Conservation (phyloP, 2,797 vertebrate genomes). For the Ptychobarbus kaznakovi region DNA sequence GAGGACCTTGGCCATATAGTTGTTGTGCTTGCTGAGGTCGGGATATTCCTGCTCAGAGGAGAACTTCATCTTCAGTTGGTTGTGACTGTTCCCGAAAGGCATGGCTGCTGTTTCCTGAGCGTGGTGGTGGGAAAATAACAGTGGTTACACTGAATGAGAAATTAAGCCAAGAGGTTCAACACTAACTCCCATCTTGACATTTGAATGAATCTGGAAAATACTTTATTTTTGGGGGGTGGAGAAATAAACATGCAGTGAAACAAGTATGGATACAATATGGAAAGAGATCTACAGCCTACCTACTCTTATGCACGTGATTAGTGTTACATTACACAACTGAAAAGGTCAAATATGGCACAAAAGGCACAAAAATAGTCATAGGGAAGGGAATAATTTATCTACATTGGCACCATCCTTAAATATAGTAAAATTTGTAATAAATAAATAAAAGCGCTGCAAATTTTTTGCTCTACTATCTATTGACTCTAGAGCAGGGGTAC, state of each 20-base stretch:
- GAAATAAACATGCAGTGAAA: background rate
- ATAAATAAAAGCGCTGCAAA: background rate
- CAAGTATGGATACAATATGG: no score
- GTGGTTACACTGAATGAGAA: constrained; percentile 28
- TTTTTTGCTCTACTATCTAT: background rate
- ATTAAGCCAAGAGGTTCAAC: background rate
- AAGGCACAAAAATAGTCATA: background rate
- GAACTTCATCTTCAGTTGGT: constrained; percentile 86
- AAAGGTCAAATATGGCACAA: background rate
- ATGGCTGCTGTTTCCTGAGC: constrained; percentile 80
- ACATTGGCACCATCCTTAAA: background rate
- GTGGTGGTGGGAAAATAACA: constrained; percentile 55
- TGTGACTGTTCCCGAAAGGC: constrained; percentile 97
- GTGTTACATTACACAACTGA: no score
- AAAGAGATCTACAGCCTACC: no score
- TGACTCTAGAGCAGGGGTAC: background rate
- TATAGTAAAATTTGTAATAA: background rate
- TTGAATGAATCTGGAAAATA: background rate
- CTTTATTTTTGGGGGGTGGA: constrained; percentile 11
- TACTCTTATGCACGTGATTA: no score
- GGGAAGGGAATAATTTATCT: background rate
- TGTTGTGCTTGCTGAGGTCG: constrained; percentile 92
- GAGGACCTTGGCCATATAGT: constrained; percentile 93
- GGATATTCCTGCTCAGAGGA: constrained; percentile 84
- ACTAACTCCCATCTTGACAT: background rate